Base-by-base conservation (phyloP, 2,888 invertebrate species). In the Sphecodes monilicornis region DNA sequence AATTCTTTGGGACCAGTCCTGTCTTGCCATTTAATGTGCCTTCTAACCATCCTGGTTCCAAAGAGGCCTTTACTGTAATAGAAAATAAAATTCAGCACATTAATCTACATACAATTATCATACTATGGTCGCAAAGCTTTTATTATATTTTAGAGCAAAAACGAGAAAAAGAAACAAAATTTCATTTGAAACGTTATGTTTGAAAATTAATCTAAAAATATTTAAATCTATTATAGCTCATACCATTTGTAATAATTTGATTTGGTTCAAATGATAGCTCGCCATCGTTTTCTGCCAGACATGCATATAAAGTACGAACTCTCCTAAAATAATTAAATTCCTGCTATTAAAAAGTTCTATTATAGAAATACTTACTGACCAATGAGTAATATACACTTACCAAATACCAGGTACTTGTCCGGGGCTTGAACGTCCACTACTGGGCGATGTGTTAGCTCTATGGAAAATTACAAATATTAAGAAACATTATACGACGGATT, bases 211-310 rank as follows among this genome's bases (percentile, higher is more conserved):
- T 64, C 0, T 64, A 22, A 1, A 50, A 5, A 50, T 4, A 36
- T 36, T 36, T 36, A 4, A 36, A 36, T 36, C 3, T 36, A 36
- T 36, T 36, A 4, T 2, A 2, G 36, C 36, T n/a, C 96, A 96
- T 95, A 98, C 99, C 99, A 96, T 99, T 98, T 86, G 98, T 98
- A 92, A 99, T 98, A 93, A 99, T 98, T 96, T 99, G 98, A 96
- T 99, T 99, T 88, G 99, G 99, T 96, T 99, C 98, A 96, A 99
- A 99, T 43, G 99, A 99, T 90, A 99, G 96, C 96, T 99, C 99
- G 88, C 98, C 98, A 94, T 98, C 98, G 95, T 98, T 98, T 95
- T 99, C 99, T 78, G 99, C 99, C 90, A 98, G 96, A 95, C 99
- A 99, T 76, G 98, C 98, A 95, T 99, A 99, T 90, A 99, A 96